These are phyloP conservation scores for Plodia interpunctella DNA, from an alignment of 1,140 invertebrate genomes.

Conservation along the genomic window DNA sequence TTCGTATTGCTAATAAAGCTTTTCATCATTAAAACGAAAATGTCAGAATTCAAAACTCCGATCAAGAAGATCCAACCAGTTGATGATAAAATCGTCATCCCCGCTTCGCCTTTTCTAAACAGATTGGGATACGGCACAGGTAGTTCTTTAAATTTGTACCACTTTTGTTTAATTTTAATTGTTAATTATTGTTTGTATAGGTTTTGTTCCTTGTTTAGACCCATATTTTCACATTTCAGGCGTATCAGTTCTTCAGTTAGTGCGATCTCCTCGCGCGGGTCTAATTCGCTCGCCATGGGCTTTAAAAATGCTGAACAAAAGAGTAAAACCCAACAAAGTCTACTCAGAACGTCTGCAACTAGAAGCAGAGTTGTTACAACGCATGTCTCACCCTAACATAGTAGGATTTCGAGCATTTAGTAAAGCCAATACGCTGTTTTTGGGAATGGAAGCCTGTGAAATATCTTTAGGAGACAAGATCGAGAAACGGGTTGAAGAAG, in stretches of 20 bases:
- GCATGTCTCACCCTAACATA: conserved; percentile 89
- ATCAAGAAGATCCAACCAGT: conserved; percentile 36
- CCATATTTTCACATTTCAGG: conserved; percentile 66
- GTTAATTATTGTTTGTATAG: no score
- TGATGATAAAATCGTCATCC: conserved; percentile 67
- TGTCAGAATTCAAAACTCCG: conserved; percentile 65
- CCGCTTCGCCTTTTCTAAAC: conserved; percentile 83
- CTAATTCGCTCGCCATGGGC: conserved; percentile 88
- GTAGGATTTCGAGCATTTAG: conserved; percentile 87
- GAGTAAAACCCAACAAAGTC: conserved; percentile 57
- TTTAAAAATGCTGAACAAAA: conserved; percentile 83
- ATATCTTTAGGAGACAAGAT: conserved; percentile 84
- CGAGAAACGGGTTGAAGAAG: conserved; percentile 81
- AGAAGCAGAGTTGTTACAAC: conserved; percentile 84
- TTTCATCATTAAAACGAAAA: conserved; percentile 18
- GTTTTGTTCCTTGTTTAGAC: no score
- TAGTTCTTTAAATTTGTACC: conserved; percentile 60
- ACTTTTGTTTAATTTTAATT: no score
- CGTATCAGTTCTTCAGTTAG: conserved; percentile 85
- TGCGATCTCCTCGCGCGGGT: conserved; percentile 82
- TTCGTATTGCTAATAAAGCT: not conserved
- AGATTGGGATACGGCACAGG: conserved; percentile 86
- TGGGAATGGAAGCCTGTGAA: conserved; percentile 84
- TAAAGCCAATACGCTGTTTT: conserved; percentile 79
- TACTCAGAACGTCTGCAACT: conserved; percentile 79